Evolutionary conservation across 2,888 invertebrate species (phyloP).

Genomic region (Sarcophaga variegata): DNA sequence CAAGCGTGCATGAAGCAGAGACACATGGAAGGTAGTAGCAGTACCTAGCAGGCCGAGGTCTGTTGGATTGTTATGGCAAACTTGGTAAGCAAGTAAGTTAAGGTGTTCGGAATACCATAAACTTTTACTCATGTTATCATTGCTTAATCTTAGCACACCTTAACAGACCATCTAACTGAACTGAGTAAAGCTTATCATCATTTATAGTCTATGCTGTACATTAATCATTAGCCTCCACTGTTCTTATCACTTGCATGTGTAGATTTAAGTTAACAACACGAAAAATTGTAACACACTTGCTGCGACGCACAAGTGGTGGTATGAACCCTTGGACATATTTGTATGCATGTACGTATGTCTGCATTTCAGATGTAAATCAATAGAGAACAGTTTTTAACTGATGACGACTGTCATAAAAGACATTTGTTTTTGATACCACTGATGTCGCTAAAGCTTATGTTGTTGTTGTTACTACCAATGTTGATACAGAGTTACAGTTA

Average conservation of each 20-base stretch:
- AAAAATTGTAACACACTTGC: slow-evolving; percentile 16
- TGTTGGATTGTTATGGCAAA: too few relatives aligned
- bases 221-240: too few relatives aligned
- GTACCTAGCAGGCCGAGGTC: too few relatives aligned
- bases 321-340: neutral
- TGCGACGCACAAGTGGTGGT: slow-evolving; percentile 10
- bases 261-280: slow-evolving; percentile 18
- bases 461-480: slow-evolving; percentile 26
- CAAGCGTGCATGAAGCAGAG: too few relatives aligned
- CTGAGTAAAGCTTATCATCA: too few relatives aligned
- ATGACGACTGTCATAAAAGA: slow-evolving; percentile 66
- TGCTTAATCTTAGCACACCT: too few relatives aligned
- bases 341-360: neutral
- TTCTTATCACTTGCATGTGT: neutral
- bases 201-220: too few relatives aligned
- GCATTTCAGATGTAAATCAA: slow-evolving; percentile 50
- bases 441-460: slow-evolving; percentile 9
- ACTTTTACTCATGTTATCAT: too few relatives aligned
- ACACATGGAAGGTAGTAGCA: too few relatives aligned
- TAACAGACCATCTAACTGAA: too few relatives aligned
- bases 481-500: slow-evolving; percentile 19
- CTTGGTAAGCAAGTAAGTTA: too few relatives aligned
- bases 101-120: too few relatives aligned
- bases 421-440: slow-evolving; percentile 56
- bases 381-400: slow-evolving; percentile 57